Base-by-base conservation (phyloP, 2,113 vertebrate species). In the Channa argus region DNA sequence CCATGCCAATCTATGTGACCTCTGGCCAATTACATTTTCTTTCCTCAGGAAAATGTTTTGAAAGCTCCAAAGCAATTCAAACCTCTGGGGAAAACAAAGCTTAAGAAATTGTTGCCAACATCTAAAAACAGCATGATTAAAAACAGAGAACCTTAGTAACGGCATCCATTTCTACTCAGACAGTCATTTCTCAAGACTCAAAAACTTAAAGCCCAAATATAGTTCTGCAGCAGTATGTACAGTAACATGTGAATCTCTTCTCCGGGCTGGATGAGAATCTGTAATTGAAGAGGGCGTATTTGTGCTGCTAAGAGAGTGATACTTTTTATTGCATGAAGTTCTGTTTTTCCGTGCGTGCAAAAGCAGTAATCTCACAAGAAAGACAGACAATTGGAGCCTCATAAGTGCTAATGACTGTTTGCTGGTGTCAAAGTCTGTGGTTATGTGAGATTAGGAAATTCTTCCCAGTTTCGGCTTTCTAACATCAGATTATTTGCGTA, bases 401-500 rank as follows among this genome's bases (percentile, higher is more conserved):
- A 13, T 54, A 61, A 11, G 65, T 67, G 63, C 49, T 89, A 90
- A 89, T 92, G 82, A 92, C 84, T 90, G 85, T 90, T 90, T 91
- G 79, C 79, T 67, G 68, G 83, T 61, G 71, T 79, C 77, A 52
- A 3, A 62, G 54, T 34, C 59, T 72, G 60, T 61, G 50, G 69
- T 59, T 55, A 74, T 51, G 39, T 1, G 14, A 76, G 60, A 71
- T 64, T 24, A 24, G 73, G 77, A 54, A 74, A 50, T 63, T 76
- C 52, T 52, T 64, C 15, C n/a, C 41, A n/a, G 59, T 44, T 50
- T 54, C 44, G 53, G 33, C 11, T 66, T 58, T 71, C 37, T 60
- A 6, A 59, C 47, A 36, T 51, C 50, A 14, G 3, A n/a, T 3
- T 12, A 12, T 37, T n/a, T 46, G 0, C 15, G 39, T 15, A 13